Percentiles rank a stretch among this genome's conserved stretches.
Evolutionary conservation across 2,888 invertebrate species (phyloP).

Genomic region (Euspilapteryx auroguttella): DNA sequence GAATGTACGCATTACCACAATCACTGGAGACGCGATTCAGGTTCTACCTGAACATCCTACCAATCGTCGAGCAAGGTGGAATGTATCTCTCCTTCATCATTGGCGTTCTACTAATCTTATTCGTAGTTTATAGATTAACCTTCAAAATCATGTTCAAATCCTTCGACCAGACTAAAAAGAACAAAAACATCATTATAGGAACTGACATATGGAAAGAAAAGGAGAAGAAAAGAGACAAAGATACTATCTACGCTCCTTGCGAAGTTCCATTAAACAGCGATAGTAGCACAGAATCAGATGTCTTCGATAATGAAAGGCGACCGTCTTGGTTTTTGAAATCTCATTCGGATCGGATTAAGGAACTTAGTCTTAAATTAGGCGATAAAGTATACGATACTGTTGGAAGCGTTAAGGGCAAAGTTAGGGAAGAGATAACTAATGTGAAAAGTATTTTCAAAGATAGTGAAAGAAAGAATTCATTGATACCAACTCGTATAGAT

Average conservation of each 20-base stretch:
- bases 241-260: constrained; percentile 33
- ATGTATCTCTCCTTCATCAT: constrained; percentile 61
- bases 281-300: constrained; percentile 21
- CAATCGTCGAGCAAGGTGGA: constrained; percentile 58
- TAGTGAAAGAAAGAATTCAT: constrained; percentile 16
- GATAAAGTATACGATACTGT: constrained; percentile 39
- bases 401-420: constrained; percentile 24
- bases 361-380: constrained; percentile 23
- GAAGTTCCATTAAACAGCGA: constrained; percentile 33
- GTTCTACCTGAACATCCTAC: constrained; percentile 73
- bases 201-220: constrained; percentile 20
- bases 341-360: constrained; percentile 27
- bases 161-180: constrained; percentile 17
- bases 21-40: constrained; percentile 65
- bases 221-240: constrained; percentile 11
- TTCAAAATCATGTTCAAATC: constrained; percentile 45
- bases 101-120: constrained; percentile 47
- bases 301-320: constrained; percentile 13
- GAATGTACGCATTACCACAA: constrained; percentile 69
- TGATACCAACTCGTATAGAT: constrained; percentile 14
- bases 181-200: constrained; percentile 18
- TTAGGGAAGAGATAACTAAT: constrained; percentile 19
- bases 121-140: constrained; percentile 42
- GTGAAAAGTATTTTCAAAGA: constrained; percentile 24
- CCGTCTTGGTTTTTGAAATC: constrained; percentile 14